phyloP scores from a whole-genome alignment of 2,113 vertebrate species.

The Perccottus glenii region DNA sequence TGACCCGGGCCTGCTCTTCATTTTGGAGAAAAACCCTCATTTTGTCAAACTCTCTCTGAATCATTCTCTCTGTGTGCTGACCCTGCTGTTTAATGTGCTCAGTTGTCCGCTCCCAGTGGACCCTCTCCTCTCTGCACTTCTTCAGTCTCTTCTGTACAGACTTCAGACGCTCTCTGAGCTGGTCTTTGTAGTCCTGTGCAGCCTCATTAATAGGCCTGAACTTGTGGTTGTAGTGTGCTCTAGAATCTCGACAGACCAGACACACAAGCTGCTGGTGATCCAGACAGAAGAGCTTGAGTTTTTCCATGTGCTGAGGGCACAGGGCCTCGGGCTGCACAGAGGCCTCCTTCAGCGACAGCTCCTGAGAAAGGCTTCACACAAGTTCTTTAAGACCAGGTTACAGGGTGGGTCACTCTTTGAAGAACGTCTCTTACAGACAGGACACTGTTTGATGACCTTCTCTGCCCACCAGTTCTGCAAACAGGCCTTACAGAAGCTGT shows the following conservation, averaged over 20 bases:
- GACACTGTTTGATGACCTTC: slow-evolving; percentile 1
- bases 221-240: slow-evolving; percentile 11
- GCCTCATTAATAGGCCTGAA: slow-evolving; percentile 21
- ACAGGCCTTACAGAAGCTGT: slow-evolving; percentile 27
- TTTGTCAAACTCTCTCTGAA: slow-evolving; percentile 12
- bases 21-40: neutral
- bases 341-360: neutral
- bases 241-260: slow-evolving; percentile 30
- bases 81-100: slow-evolving; percentile 1
- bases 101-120: neutral
- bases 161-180: slow-evolving; percentile 11
- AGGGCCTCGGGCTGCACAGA: neutral
- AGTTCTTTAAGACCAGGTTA: slow-evolving; percentile 22
- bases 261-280: slow-evolving; percentile 28
- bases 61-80: neutral
- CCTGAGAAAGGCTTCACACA: slow-evolving; percentile 11
- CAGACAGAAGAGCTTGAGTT: slow-evolving; percentile 26
- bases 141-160: slow-evolving; percentile 13
- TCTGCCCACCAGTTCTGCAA: slow-evolving; percentile 18
- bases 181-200: slow-evolving; percentile 5
- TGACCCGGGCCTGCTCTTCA: slow-evolving; percentile 10
- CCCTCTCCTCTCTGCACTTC: neutral
- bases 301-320: slow-evolving; percentile 28
- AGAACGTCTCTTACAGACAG: slow-evolving; percentile 12
- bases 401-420: neutral